A percentile compares a stretch with the other conserved stretches of the same genome.
Evolutionary conservation across 2,888 invertebrate genomes (phyloP).

Genomic region (Ennomos erosarius): DNA sequence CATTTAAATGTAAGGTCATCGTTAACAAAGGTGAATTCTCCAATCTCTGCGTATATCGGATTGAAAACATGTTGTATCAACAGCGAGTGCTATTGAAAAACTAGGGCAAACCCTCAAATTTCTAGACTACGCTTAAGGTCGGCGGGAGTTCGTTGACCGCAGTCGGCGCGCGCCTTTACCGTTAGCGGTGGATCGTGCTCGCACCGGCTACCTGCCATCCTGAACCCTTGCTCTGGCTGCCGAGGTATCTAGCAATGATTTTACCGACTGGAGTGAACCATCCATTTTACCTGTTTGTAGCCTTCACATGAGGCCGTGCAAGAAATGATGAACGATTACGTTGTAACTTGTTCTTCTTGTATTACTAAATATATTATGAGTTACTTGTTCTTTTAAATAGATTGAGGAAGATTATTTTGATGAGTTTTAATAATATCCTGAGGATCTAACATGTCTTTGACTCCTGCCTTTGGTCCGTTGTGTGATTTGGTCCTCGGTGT

Average conservation of each 20-base stretch:
- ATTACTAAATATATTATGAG: conserved; percentile 13
- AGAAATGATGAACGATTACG: conserved; percentile 27
- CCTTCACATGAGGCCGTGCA: conserved; percentile 27
- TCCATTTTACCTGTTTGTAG: conserved; percentile 25
- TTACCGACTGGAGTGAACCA: conserved; percentile 5
- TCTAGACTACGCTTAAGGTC: conserved; percentile 73
- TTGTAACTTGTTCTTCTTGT: conserved; percentile 15
- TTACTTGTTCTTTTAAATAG: no score
- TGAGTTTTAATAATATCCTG: no score
- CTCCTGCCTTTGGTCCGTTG: conserved; percentile 20
- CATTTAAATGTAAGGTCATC: conserved; percentile 6
- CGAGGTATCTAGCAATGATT: conserved; percentile 28
- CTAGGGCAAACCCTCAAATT: conserved; percentile 75
- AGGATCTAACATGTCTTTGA: neutral
- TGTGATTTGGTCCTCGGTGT: conserved; percentile 24
- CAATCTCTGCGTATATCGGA: conserved; percentile 1
- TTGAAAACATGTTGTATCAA: conserved; percentile 9
- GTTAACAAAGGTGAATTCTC: conserved; percentile 7
- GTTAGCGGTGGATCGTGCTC: conserved; percentile 64
- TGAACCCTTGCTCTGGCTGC: conserved; percentile 48
- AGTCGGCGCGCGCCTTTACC: conserved; percentile 67
- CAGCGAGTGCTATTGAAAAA: conserved; percentile 48
- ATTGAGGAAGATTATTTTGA: no score
- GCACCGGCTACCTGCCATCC: conserved; percentile 55
- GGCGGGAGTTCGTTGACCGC: conserved; percentile 76